These are phyloP conservation scores for Ramphastos sulfuratus DNA, from an alignment of 2,113 vertebrate genomes.

Conservation along the genomic window DNA sequence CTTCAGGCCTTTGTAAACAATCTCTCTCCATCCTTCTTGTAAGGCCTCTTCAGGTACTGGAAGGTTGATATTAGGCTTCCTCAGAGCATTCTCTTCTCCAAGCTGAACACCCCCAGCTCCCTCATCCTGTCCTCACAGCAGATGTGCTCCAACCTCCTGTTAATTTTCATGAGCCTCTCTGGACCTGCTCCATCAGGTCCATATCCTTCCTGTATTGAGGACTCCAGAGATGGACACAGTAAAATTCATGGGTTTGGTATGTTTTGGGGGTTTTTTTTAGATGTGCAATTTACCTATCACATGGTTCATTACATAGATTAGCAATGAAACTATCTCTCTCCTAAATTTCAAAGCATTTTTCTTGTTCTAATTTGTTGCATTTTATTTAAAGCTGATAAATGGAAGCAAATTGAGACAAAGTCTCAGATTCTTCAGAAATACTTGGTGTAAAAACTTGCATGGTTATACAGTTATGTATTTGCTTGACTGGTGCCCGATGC, in stretches of 20 bases:
- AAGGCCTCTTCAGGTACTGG: too few species aligned
- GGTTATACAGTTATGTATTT: not conserved
- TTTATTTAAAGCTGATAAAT: not conserved
- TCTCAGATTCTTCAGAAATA: not conserved
- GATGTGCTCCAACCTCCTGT: too few species aligned
- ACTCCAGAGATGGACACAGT: too few species aligned
- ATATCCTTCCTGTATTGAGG: too few species aligned
- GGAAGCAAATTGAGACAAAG: not conserved
- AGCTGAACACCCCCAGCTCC: too few species aligned
- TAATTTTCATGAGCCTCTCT: too few species aligned
- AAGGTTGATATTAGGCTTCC: too few species aligned
- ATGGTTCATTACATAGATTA: not conserved
- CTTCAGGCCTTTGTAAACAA: too few species aligned
- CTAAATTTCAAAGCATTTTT: not conserved
- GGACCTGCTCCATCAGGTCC: too few species aligned
- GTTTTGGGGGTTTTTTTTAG: accelerated
- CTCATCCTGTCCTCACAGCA: too few species aligned
- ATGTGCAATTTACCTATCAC: not conserved
- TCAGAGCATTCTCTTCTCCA: too few species aligned
- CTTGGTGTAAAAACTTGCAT: not conserved
- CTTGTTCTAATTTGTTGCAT: not conserved
- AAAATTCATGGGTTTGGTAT: not conserved
- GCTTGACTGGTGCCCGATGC: not conserved
- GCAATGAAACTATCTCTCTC: not conserved
- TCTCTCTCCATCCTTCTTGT: too few species aligned